Base-by-base conservation (phyloP, 2,113 vertebrate genomes). In the Nibea coibor region DNA sequence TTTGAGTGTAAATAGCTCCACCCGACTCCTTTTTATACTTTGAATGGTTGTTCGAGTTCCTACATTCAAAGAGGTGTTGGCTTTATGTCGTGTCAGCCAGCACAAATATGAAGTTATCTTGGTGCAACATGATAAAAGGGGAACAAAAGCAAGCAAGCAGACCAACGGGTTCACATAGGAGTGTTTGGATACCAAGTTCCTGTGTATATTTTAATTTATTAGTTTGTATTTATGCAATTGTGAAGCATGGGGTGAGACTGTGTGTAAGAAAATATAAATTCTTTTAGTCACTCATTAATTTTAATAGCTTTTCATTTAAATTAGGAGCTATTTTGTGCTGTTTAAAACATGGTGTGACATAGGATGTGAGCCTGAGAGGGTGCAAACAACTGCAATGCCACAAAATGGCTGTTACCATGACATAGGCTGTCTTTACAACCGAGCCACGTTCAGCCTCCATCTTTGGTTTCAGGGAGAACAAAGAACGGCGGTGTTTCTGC, bases 341-440 rank as follows among this genome's bases (percentile, higher is more conserved):
- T 66, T 26, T 53, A 5, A 4, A 31, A 53, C 28, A 10, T 20
- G 75, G 56, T 54, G 54, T 75, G 26, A 50, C 24, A 57, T 28
- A 16, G 24, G 17, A 14, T 61, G 72, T 70, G 78, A 68, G 65
- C 20, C 35, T 61, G 53, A 19, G 28, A 56, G 35, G 48, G 78
- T 78, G 70, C 11, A 78, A 59, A 77, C 51, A 63, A 31, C 89
- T 85, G 83, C 89, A 90, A 63, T 76, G 77, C 86, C 51, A 80
- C 92, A 94, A 94, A 94, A 94, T 94, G 93, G 93, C 92, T 82
- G 90, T 78, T 89, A 47, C 31, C 80, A 64, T 57, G 85, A 42
- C 72, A 79, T 2, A 63, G 78, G 78, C 66, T 80, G 87, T 85
- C 80, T 87, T 88, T 58, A 67, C 72, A 53, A 54, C 84, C 10